Base-by-base conservation (phyloP, 2,113 vertebrate genomes). In the Lepus timidus region DNA sequence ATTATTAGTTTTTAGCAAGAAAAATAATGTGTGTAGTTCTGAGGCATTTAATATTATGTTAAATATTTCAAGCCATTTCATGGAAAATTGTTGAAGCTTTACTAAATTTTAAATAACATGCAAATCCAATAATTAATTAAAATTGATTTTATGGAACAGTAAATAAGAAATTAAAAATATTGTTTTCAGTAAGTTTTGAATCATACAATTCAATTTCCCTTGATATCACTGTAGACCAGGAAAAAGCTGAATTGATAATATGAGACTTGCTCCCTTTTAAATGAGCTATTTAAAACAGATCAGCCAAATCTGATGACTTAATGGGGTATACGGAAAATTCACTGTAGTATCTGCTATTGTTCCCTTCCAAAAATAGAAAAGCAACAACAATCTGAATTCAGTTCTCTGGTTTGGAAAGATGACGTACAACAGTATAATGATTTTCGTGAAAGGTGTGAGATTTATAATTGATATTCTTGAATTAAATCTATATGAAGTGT, bases 71-170 rank as follows among this genome's bases (percentile, higher is more conserved):
- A 27, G 95, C 81, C 29, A 92, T 67, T 96, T 76, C 58, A 51
- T 31, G 65, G 29, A 22, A 44, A 95, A 62, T 84, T 87, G 23
- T 31, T 97, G 88, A 96, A 95, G 6, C 22, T 86, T 81, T 95
- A 44, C 5, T 95, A 23, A 96, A 90, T 31, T 75, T 97, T 96
- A 93, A 97, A 96, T 49, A 31, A 79, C 91, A 96, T 79, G 75
- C 11, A 96, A 94, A 97, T 92, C 78, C 64, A 73, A 93, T 67
- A 96, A 97, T 95, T 96, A 96, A 96, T 62, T 92, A 95, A 52
- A 81, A 94, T 70, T 52, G n/a, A 94, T 82, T 89, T 94, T 78
- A 20, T 85, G 17, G 51, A 88, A 92, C 62, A 88, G n/a, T 93
- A 95, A 74, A 4, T 0, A 51, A 92, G 11, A 39, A 84, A 29